These are phyloP conservation scores for Ochotona curzoniae DNA, from an alignment of 2,113 vertebrate genomes.

Conservation along the genomic window DNA sequence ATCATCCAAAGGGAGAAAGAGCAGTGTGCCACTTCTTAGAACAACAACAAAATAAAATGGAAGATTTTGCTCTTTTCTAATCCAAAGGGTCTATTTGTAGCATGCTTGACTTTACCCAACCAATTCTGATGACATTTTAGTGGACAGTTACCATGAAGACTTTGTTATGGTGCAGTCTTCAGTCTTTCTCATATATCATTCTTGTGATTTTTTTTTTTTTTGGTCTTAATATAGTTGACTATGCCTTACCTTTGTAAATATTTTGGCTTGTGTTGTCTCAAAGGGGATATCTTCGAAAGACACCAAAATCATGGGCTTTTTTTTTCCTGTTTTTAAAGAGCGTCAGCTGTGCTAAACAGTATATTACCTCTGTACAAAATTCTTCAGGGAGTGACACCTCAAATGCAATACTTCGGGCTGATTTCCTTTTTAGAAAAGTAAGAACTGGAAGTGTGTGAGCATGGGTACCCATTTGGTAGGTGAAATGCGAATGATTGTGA, in stretches of 20 bases:
- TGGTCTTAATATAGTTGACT: slow-evolving; percentile 76
- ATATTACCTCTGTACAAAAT: slow-evolving; percentile 89
- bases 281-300: slow-evolving; percentile 83
- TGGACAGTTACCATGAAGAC: slow-evolving; percentile 73
- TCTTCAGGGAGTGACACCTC: slow-evolving; percentile 94
- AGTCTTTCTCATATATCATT: slow-evolving; percentile 73
- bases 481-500: slow-evolving; percentile 86
- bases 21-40: slow-evolving; percentile 78
- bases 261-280: slow-evolving; percentile 78
- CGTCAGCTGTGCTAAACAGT: slow-evolving; percentile 88
- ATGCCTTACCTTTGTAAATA: slow-evolving; percentile 90
- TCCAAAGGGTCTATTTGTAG: slow-evolving; percentile 85
- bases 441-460: slow-evolving; percentile 89
- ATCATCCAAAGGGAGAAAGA: slow-evolving; percentile 79
- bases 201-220: slow-evolving; percentile 63
- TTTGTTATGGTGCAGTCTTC: slow-evolving; percentile 80
- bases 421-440: slow-evolving; percentile 77
- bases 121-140: slow-evolving; percentile 76
- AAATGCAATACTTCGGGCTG: slow-evolving; percentile 92
- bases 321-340: slow-evolving; percentile 64
- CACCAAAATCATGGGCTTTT: slow-evolving; percentile 85
- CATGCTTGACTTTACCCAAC: slow-evolving; percentile 83
- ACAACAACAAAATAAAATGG: slow-evolving; percentile 54
- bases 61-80: slow-evolving; percentile 72
- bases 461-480: slow-evolving; percentile 82